Evolutionary conservation across 2,888 invertebrate species (phyloP).

Genomic region (Spicauda simplicius): DNA sequence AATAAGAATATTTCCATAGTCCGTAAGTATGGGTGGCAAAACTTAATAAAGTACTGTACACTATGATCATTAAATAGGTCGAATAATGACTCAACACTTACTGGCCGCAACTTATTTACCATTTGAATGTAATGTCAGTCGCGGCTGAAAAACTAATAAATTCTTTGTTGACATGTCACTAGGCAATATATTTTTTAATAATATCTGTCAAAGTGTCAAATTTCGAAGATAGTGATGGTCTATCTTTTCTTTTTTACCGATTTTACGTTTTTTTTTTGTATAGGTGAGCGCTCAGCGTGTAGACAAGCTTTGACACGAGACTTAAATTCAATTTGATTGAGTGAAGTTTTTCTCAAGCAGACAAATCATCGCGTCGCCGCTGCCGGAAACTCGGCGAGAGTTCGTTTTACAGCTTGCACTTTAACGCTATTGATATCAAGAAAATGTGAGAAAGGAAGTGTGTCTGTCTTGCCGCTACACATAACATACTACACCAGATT

Average conservation of each 20-base stretch:
- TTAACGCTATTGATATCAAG: conserved; percentile 78
- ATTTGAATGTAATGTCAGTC: conserved; percentile 14
- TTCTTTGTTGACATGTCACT: neutral
- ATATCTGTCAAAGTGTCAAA: conserved; percentile 47
- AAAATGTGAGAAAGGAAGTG: conserved; percentile 84
- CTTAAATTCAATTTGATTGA: conserved; percentile 39
- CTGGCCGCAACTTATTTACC: conserved; percentile 24
- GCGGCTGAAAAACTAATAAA: conserved; percentile 12
- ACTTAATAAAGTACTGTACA: conserved; percentile 13
- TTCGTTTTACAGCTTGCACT: conserved; percentile 68
- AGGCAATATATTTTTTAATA: neutral
- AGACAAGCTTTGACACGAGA: neutral
- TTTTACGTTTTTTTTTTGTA: conserved; percentile 6
- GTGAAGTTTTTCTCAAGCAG: conserved; percentile 62
- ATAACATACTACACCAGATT: conserved; percentile 64
- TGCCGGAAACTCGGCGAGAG: conserved; percentile 73
- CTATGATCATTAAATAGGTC: conserved; percentile 12
- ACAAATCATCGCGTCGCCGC: conserved; percentile 44
- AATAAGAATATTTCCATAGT: conserved; percentile 46
- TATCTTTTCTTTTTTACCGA: conserved; percentile 10
- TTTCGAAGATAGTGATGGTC: conserved; percentile 61
- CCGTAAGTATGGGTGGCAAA: conserved; percentile 40
- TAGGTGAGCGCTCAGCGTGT: too few species aligned
- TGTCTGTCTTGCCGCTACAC: conserved; percentile 74
- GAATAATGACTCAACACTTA: neutral